A percentile compares a stretch with the other conserved stretches of the same genome.
Evolutionary conservation across 2,113 vertebrate genomes (phyloP).

Genomic region (Heteronetta atricapilla): DNA sequence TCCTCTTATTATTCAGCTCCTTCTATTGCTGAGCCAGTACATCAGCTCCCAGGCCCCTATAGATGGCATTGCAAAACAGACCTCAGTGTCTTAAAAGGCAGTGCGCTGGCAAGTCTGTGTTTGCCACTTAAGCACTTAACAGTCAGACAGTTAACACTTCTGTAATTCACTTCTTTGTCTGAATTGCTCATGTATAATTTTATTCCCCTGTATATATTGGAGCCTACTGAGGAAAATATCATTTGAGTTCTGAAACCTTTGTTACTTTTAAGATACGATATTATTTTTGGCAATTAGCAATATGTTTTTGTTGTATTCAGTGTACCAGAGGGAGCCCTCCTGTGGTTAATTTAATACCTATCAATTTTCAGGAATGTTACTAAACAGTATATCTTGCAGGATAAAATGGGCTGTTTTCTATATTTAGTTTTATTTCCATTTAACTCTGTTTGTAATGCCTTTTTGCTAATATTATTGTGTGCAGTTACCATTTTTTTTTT

Average conservation of each 20-base stretch:
- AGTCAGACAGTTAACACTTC: background rate
- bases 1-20: background rate
- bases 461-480: background rate
- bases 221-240: conserved; percentile 3
- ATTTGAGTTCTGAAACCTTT: conserved; percentile 19
- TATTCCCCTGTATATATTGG: background rate
- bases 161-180: background rate
- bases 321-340: conserved; percentile 66
- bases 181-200: background rate
- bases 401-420: background rate
- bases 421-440: background rate
- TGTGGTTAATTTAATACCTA: conserved; percentile 67
- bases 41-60: background rate
- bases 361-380: conserved; percentile 47
- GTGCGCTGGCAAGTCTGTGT: background rate
- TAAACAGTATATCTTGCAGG: conserved; percentile 1
- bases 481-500: background rate
- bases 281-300: conserved; percentile 48
- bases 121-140: background rate
- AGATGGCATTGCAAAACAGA: background rate
- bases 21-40: background rate
- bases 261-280: conserved; percentile 8
- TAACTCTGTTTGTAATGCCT: background rate
- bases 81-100: background rate
- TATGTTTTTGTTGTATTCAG: conserved; percentile 22